phyloP scores from a whole-genome alignment of 2,888 invertebrate genomes.

The Caenorhabditis zanzibari region DNA sequence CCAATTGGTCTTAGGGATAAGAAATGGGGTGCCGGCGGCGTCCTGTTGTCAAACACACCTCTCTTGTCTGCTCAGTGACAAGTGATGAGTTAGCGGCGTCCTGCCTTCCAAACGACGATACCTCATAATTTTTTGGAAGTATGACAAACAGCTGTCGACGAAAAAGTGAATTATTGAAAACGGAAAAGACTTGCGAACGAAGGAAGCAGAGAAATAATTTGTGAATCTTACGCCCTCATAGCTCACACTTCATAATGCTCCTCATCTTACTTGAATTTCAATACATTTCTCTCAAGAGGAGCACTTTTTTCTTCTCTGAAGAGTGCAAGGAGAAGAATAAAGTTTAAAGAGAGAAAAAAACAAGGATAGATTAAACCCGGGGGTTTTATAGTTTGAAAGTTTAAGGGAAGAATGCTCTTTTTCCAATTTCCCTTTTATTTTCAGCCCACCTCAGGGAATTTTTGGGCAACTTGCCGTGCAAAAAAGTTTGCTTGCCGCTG shows the following conservation, averaged over 20 bases:
- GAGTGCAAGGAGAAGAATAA: conserved; percentile 9
- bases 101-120: conserved; percentile 49
- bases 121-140: conserved; percentile 60
- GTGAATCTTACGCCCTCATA: conserved; percentile 22
- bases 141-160: conserved; percentile 60
- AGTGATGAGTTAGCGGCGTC: conserved; percentile 45
- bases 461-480: too few species aligned
- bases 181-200: not conserved
- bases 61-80: conserved; percentile 34
- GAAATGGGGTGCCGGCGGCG: conserved; percentile 24
- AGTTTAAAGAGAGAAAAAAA: conserved; percentile 8
- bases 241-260: conserved; percentile 49
- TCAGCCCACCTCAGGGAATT: too few species aligned
- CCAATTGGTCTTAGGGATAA: conserved; percentile 34
- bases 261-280: conserved; percentile 26
- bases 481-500: too few species aligned
- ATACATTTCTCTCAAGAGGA: conserved; percentile 20
- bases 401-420: conserved; percentile 7
- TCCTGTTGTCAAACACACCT: conserved; percentile 60
- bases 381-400: conserved; percentile 14
- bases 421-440: conserved; percentile 14
- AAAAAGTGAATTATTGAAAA: conserved; percentile 5
- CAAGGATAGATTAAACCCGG: not conserved
- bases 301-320: not conserved
- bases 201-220: conserved; percentile 34